phyloP scores from a whole-genome alignment of 1,140 invertebrate genomes.

The Drosophila aff. region DNA sequence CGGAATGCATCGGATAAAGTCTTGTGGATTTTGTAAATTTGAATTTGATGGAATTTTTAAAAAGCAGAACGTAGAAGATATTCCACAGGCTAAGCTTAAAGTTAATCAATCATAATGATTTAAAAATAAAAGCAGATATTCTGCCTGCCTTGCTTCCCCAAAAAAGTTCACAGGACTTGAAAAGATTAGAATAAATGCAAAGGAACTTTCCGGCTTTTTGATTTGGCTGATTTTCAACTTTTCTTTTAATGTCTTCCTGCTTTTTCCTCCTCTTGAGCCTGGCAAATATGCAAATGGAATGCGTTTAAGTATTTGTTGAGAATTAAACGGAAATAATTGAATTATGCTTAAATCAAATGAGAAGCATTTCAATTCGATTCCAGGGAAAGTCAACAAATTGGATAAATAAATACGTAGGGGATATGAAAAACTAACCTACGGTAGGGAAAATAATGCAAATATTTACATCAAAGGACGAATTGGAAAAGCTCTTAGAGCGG shows the following conservation, averaged over 20 bases:
- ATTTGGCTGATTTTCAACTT: constrained; percentile 48
- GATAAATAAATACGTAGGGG: constrained; percentile 33
- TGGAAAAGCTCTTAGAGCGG: background rate
- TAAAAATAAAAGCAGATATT: constrained; percentile 1
- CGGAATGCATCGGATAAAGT: background rate
- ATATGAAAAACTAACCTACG: constrained; percentile 10
- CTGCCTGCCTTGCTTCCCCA: background rate
- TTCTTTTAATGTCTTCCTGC: constrained; percentile 27
- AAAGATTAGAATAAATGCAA: constrained; percentile 46
- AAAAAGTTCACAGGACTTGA: constrained; percentile 17
- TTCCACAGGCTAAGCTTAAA: background rate
- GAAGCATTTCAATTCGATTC: constrained; percentile 25
- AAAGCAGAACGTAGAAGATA: background rate
- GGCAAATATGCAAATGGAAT: constrained; percentile 52
- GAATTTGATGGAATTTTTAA: constrained; percentile 16
- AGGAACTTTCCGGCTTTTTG: constrained; percentile 40
- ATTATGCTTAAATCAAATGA: constrained; percentile 48
- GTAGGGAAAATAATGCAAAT: constrained; percentile 28
- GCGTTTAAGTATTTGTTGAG: constrained; percentile 38
- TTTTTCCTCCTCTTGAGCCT: background rate
- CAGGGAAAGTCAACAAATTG: constrained; percentile 28
- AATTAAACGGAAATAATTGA: constrained; percentile 52
- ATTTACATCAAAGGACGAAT: constrained; percentile 31
- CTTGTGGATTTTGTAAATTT: constrained; percentile 23
- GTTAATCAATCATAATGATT: constrained; percentile 11